Evolutionary conservation across 2,888 invertebrate species (phyloP).

Genomic region (Idaea dimidiata): DNA sequence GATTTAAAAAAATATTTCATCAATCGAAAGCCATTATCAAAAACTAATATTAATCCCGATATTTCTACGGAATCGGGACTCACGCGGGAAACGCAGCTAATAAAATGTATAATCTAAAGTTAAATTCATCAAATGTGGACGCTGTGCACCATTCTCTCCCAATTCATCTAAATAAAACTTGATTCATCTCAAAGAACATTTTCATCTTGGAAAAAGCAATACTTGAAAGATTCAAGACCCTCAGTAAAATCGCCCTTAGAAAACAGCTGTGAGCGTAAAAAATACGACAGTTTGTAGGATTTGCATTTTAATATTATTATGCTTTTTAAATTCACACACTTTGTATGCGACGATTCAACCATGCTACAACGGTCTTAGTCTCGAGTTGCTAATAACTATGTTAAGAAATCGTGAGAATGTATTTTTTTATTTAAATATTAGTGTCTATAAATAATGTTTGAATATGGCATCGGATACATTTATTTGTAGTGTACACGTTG

Average conservation of each 20-base stretch:
- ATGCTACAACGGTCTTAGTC: too few species aligned
- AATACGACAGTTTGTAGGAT: background rate
- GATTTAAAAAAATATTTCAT: too few species aligned
- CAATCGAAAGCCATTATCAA: too few species aligned
- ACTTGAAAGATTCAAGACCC: constrained; percentile 2
- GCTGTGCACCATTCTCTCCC: background rate
- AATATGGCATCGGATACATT: constrained; percentile 15
- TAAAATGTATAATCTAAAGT: too few species aligned
- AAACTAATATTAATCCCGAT: too few species aligned
- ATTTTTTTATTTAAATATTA: constrained; percentile 1
- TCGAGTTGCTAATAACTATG: too few species aligned
- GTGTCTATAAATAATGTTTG: constrained; percentile 15
- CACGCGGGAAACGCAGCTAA: too few species aligned
- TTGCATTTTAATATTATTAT: constrained; percentile 5
- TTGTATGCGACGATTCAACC: too few species aligned
- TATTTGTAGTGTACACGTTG: constrained; percentile 23
- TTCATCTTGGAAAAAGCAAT: background rate
- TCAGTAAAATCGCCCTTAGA: background rate
- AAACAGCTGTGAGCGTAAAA: background rate
- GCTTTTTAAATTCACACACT: too few species aligned
- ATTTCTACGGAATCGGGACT: too few species aligned
- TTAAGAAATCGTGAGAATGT: too few species aligned
- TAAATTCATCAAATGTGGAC: background rate
- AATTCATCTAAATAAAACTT: background rate
- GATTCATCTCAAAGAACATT: background rate